Conservation (phyloP, 2,797 vertebrate species). For the Delichon dasypus region DNA sequence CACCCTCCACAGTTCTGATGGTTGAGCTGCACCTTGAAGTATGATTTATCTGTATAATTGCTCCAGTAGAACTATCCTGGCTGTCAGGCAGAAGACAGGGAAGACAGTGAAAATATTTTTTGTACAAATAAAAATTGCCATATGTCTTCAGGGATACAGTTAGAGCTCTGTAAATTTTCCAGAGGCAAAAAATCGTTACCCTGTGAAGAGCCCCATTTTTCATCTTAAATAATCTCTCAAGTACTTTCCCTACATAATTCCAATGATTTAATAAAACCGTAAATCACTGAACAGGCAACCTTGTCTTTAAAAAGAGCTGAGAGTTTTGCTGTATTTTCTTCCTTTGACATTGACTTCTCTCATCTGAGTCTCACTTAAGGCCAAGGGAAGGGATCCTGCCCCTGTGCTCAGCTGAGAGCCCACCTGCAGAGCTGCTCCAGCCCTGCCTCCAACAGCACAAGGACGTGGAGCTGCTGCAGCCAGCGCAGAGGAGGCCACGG, state of each 20-base stretch:
- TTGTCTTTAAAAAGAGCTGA: accelerated
- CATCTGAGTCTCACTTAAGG: neutral
- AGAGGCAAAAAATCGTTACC: neutral
- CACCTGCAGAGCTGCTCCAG: neutral
- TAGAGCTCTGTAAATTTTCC: neutral
- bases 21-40: accelerated
- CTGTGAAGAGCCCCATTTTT: neutral
- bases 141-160: neutral
- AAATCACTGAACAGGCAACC: neutral
- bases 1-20: neutral
- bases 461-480: neutral
- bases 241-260: neutral
- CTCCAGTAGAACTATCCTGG: neutral
- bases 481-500: neutral
- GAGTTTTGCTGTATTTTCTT: neutral
- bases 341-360: neutral
- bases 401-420: neutral
- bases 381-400: neutral
- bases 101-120: neutral
- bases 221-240: neutral
- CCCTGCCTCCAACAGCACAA: neutral
- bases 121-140: accelerated
- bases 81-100: neutral
- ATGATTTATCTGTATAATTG: accelerated
- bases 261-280: neutral